These are phyloP conservation scores for Podargus strigoides DNA, from an alignment of 2,797 vertebrate genomes.

Conservation along the genomic window DNA sequence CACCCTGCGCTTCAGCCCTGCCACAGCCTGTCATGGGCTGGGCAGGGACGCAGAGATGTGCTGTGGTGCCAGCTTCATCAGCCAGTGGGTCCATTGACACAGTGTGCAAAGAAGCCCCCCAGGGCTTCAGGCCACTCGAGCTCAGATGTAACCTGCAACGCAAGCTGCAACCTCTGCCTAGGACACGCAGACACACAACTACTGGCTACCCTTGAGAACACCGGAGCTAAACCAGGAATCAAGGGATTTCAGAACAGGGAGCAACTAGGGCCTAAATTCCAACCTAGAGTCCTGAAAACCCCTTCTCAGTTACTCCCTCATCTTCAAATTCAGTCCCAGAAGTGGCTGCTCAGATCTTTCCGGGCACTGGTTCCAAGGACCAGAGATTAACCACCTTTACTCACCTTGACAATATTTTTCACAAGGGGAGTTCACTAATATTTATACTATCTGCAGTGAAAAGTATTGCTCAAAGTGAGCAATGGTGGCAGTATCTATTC, in stretches of 20 bases:
- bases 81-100: rapidly evolving
- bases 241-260: background rate
- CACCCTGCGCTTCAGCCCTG: background rate
- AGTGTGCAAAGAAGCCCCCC: rapidly evolving
- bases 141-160: background rate
- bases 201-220: rapidly evolving
- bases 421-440: background rate
- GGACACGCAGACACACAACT: rapidly evolving
- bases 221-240: background rate
- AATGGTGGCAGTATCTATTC: background rate
- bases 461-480: background rate
- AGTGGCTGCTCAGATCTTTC: background rate
- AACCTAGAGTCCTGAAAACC: background rate
- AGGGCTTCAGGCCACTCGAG: background rate
- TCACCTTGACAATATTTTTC: background rate
- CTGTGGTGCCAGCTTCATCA: rapidly evolving
- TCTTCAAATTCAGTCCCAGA: background rate
- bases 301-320: background rate
- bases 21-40: rapidly evolving
- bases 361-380: background rate
- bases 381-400: background rate
- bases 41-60: background rate
- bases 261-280: background rate
- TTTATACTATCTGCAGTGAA: background rate
- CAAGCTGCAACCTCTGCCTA: background rate